phyloP scores from a whole-genome alignment of 2,888 invertebrate species.

The Shargacucullia verbasci region DNA sequence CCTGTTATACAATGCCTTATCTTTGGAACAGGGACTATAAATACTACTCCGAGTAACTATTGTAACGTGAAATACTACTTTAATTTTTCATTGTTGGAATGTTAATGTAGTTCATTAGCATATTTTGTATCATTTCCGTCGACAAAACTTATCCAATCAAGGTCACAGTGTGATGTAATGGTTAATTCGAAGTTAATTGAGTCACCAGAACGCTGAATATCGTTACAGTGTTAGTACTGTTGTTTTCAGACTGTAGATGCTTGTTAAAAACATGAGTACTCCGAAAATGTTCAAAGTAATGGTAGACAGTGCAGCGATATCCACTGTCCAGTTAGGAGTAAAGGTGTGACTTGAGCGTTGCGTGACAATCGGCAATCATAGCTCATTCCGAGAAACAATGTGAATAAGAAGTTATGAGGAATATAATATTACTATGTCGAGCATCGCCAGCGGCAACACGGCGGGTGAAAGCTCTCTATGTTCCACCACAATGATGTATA shows the following conservation, averaged over 20 bases:
- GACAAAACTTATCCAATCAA: conserved; percentile 32
- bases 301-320: too few species aligned
- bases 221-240: background rate
- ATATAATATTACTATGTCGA: conserved; percentile 72
- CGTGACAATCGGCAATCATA: conserved; percentile 70
- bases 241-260: too few species aligned
- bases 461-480: conserved; percentile 83
- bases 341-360: conserved; percentile 46
- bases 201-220: conserved; percentile 6
- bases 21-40: conserved; percentile 20
- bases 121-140: conserved; percentile 34
- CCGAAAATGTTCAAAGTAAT: too few species aligned
- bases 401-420: conserved; percentile 62
- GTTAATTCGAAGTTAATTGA: conserved; percentile 11
- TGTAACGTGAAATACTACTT: conserved; percentile 23
- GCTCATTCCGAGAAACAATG: conserved; percentile 62
- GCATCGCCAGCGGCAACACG: conserved; percentile 67
- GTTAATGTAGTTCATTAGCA: conserved; percentile 35
- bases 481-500: conserved; percentile 59
- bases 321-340: too few species aligned
- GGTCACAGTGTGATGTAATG: conserved; percentile 25
- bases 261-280: too few species aligned
- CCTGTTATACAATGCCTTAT: conserved; percentile 42
- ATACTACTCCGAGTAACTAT: conserved; percentile 25
- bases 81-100: conserved; percentile 41